Evolutionary conservation across 1,140 invertebrate genomes (phyloP), one percentile per base, ranked within the genome.

Genomic region (Rhyzopertha dominica): DNA sequence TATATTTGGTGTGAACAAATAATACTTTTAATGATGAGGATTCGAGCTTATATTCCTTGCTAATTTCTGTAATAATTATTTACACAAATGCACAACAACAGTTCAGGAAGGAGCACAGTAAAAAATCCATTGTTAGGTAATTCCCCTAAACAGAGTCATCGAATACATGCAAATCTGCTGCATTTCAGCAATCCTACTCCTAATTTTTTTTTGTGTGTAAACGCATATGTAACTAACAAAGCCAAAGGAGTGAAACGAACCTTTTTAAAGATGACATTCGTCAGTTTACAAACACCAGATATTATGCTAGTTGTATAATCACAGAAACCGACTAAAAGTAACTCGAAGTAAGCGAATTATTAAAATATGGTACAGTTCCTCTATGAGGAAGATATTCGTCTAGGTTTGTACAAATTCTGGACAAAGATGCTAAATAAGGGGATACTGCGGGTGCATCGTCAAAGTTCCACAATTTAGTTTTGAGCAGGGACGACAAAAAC

Each of bases 1-100:
- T 58, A 63, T 59, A 62, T 62, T 62, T 62, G 55, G 58, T 57
- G 54, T 57, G 59, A 62, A 64, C 62, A 62, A 62, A 61, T 64
- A 59, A 61, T 61, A 53, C 50, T 57, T 57, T 49, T 55, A 51
- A 53, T 60, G 53, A 54, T 63, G 53, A 56, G 50, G 51, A 58
- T 48, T 20, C 32, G 31, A 47, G 24, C 36, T 37, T 36, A 32
- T 47, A 32, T 41, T 40, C 49, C 25, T 12, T 38, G 24, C 28
- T 35, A 22, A 49, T 40, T 49, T 29, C 19, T 14, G 9, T 43
- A 36, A 34, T 36, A 32, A 9, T 17, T 61, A 61, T 59, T 49
- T 63, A 61, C 61, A 63, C 43, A 59, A 51, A 59, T 29, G 55
- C 61, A 63, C 56, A 59, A 61, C 58, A 55, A 48, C n/a, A n/a